Conservation (phyloP, 2,888 invertebrate species). For the Incurvaria masculella region DNA sequence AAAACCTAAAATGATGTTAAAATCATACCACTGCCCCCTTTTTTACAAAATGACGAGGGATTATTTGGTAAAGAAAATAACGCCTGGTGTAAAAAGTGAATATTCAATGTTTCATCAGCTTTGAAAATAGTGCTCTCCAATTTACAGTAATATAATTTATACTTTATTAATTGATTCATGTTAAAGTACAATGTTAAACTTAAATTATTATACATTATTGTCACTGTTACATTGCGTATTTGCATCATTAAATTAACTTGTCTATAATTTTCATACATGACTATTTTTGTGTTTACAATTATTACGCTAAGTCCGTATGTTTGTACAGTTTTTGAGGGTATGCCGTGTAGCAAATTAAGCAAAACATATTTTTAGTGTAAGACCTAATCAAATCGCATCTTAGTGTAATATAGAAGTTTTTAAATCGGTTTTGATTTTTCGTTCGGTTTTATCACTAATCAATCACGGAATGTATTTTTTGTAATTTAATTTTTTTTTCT, state of each 20-base stretch:
- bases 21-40: too few relatives aligned
- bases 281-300: constrained; percentile 19
- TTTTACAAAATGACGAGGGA: too few relatives aligned
- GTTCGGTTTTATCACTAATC: constrained; percentile 22
- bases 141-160: background rate
- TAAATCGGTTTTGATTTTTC: constrained; percentile 19
- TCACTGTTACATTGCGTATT: constrained; percentile 25
- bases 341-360: constrained; percentile 51
- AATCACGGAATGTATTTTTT: background rate
- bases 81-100: too few relatives aligned
- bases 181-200: constrained; percentile 37
- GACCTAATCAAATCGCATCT: constrained; percentile 55
- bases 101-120: too few relatives aligned
- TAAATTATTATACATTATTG: constrained; percentile 26
- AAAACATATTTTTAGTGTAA: constrained; percentile 51
- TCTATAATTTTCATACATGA: background rate
- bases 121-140: too few relatives aligned
- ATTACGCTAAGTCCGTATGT: constrained; percentile 39
- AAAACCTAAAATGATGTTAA: background rate
- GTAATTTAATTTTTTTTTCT: background rate
- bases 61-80: too few relatives aligned
- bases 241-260: background rate
- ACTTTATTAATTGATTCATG: background rate
- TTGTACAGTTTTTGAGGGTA: constrained; percentile 55
- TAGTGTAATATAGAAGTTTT: constrained; percentile 39